Conservation (phyloP, 2,797 vertebrate genomes). For the Danio aesculapii region DNA sequence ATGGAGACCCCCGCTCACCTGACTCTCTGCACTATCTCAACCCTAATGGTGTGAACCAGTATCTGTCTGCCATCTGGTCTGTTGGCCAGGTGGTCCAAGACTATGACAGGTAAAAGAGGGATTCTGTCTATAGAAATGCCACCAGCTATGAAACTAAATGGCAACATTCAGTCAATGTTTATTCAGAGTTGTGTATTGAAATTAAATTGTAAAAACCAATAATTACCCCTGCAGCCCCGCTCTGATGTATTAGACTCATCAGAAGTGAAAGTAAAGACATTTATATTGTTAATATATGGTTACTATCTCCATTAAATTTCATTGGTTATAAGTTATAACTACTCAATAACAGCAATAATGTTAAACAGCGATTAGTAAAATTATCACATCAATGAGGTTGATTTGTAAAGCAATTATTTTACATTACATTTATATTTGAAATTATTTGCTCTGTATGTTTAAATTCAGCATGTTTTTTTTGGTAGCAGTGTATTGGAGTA, state of each 20-base stretch:
- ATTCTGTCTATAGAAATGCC: not conserved
- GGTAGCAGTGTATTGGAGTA: not conserved
- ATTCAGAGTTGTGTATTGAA: not conserved
- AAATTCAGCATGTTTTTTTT: not conserved
- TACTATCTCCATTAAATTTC: not conserved
- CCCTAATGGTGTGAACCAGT: conserved; percentile 90
- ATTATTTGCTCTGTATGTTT: not conserved
- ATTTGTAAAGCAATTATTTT: not conserved
- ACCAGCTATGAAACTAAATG: not conserved
- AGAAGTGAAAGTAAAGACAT: not conserved
- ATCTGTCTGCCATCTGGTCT: conserved; percentile 90
- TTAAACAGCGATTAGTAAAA: not conserved
- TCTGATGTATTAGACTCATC: not conserved
- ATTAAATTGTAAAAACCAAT: not conserved
- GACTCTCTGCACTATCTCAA: conserved; percentile 92
- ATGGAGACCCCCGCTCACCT: conserved; percentile 89
- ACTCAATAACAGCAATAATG: not conserved
- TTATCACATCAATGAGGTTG: too few species aligned
- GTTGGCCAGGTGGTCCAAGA: conserved; percentile 93
- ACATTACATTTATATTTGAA: not conserved
- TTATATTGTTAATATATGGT: not conserved
- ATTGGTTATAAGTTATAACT: not conserved
- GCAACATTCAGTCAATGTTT: not conserved
- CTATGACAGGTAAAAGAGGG: conserved; percentile 86
- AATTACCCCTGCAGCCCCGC: not conserved